These are phyloP conservation scores for Phymastichus coffea DNA, from an alignment of 1,140 invertebrate species.

Conservation along the genomic window DNA sequence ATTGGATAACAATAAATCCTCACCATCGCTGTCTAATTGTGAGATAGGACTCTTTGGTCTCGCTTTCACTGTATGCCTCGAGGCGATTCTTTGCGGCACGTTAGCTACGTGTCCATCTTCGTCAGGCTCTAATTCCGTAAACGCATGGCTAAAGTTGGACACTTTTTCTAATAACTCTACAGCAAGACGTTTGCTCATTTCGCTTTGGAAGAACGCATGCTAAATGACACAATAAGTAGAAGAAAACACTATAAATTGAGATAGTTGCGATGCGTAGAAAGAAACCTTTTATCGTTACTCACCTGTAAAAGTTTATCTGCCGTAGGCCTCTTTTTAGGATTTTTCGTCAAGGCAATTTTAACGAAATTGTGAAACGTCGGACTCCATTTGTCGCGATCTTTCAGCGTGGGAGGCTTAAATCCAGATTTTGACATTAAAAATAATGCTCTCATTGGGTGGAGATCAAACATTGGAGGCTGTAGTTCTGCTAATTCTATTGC, in stretches of 20 bases:
- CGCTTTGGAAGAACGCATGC: slow-evolving; percentile 89
- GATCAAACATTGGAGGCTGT: slow-evolving; percentile 98
- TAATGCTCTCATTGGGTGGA: slow-evolving; percentile 97
- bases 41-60: slow-evolving; percentile 61
- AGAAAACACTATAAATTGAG: not conserved
- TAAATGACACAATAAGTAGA: slow-evolving; percentile 54
- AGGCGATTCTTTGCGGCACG: slow-evolving; percentile 88
- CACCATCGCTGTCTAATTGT: slow-evolving; percentile 53
- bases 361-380: slow-evolving; percentile 95
- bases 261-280: not conserved
- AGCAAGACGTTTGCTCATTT: slow-evolving; percentile 84
- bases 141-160: slow-evolving; percentile 83
- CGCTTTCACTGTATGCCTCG: slow-evolving; percentile 70
- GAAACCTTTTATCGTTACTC: too few relatives aligned
- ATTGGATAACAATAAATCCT: not conserved
- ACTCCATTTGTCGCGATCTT: slow-evolving; percentile 96
- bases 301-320: slow-evolving; percentile 89
- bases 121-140: slow-evolving; percentile 76
- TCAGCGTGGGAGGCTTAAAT: slow-evolving; percentile 96
- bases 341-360: slow-evolving; percentile 97
- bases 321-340: slow-evolving; percentile 97
- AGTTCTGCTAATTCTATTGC: slow-evolving; percentile 98
- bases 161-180: slow-evolving; percentile 94
- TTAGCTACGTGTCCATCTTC: slow-evolving; percentile 86
- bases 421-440: slow-evolving; percentile 99